Percentiles rank a stretch among this genome's conserved stretches.
Evolutionary conservation across 2,797 vertebrate genomes (phyloP).

Genomic region (Discoglossus pictus): DNA sequence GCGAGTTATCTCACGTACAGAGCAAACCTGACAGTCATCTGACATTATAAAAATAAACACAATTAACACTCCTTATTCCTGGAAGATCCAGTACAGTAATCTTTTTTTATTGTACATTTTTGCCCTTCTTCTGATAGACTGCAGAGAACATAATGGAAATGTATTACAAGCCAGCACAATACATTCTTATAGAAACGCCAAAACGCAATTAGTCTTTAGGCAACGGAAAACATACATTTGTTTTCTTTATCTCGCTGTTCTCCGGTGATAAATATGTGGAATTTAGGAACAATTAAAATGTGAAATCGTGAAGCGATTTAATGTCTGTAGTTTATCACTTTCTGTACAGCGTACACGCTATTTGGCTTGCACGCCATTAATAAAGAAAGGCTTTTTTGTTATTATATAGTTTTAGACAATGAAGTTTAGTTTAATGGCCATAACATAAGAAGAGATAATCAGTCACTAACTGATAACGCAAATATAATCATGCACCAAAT

Average conservation of each 20-base stretch:
- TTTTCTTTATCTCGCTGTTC: constrained; percentile 42
- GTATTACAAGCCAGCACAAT: constrained; percentile 13
- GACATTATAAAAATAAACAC: constrained; percentile 30
- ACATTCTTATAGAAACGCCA: constrained; percentile 4
- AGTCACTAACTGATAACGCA: no score
- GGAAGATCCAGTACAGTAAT: background rate
- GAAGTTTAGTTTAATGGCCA: background rate
- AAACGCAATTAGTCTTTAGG: constrained; percentile 44
- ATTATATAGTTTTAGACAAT: constrained; percentile 6
- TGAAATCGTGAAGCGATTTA: constrained; percentile 38
- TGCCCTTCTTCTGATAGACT: constrained; percentile 9
- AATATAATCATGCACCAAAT: no score
- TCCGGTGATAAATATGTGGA: constrained; percentile 46
- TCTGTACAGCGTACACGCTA: constrained; percentile 8
- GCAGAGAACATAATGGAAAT: background rate
- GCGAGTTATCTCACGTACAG: background rate
- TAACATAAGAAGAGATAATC: background rate
- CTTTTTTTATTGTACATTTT: background rate
- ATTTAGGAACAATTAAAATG: constrained; percentile 52
- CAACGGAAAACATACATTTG: constrained; percentile 41
- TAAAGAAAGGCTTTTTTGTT: background rate
- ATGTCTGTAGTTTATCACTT: constrained; percentile 45
- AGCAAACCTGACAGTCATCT: constrained; percentile 21
- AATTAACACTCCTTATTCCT: constrained; percentile 24
- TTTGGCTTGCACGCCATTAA: constrained; percentile 17